Base-by-base conservation (phyloP, 2,797 vertebrate genomes). In the Ctenopoma multispine region DNA sequence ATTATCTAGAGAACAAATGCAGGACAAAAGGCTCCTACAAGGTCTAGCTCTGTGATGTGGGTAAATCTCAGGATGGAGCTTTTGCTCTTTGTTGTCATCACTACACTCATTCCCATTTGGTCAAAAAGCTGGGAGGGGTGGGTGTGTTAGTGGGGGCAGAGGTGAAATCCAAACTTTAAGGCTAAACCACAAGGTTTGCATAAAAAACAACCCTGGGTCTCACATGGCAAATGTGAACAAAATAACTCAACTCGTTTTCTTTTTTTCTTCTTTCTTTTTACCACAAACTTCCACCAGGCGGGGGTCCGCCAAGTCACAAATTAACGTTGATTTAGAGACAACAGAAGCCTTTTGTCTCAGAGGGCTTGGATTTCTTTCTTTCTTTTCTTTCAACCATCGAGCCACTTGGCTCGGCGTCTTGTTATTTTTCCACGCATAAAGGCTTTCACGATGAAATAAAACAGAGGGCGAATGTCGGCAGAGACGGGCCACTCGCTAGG, bases 271-370 rank as follows among this genome's bases (percentile, higher is more conserved):
- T 79, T 72, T 67, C 66, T 74, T 75, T 73, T 72, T 34, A 89
- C 91, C 85, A 17, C 88, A 85, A 75, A 77, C 81, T 84, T 89
- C 84, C 83, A 85, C 55, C 51, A 67, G 65, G 64, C 65, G 4
- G 67, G 74, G 51, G 75, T 81, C 69, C 61, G 87, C 93, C 91
- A 92, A 90, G 86, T 89, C 69, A 41, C 87, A 90, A 92, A 90
- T 92, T 69, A 92, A 89, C 84, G 34, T 86, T 87, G 83, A 92
- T 91, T 90, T 84, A 89, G 85, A 75, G 90, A 92, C 93, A 92
- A 94, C 92, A 93, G 90, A 91, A 89, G 91, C 87, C 91, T 92
- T 93, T 94, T 93, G 92, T 94, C 83, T 93, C 68, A 11, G 43
- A 68, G 58, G 63, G 46, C 62, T 75, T 10, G 0, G 34, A 1